Conservation (phyloP, 2,888 invertebrate genomes). For the Acanthosepion lycidas region DNA sequence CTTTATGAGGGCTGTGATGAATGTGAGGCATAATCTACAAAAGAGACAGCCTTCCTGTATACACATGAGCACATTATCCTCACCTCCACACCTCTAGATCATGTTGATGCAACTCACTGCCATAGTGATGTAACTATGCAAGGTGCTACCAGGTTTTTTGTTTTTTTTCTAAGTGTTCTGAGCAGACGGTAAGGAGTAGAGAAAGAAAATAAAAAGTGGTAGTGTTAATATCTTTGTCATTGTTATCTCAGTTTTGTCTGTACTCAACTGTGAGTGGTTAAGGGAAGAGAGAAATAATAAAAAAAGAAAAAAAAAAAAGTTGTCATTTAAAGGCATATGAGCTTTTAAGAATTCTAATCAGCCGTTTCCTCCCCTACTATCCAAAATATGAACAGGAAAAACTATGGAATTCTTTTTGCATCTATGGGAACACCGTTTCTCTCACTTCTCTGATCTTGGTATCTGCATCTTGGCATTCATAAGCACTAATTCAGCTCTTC, state of each 20-base stretch:
- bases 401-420: neutral
- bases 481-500: neutral
- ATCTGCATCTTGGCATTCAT: neutral
- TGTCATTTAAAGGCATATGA: neutral
- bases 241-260: neutral
- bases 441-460: neutral
- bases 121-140: neutral
- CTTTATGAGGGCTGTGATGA: neutral
- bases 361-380: neutral
- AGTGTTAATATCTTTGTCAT: neutral
- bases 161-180: neutral
- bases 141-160: neutral
- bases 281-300: neutral
- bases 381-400: neutral
- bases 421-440: neutral
- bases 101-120: neutral
- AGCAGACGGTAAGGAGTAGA: neutral
- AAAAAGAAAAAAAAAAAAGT: neutral
- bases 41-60: neutral
- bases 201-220: neutral
- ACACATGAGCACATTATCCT: neutral
- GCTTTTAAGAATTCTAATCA: neutral
- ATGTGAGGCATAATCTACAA: neutral
- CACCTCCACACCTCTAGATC: neutral
- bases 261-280: neutral